Percentiles rank a stretch among this genome's conserved stretches.
Evolutionary conservation across 2,797 vertebrate species (phyloP).

Genomic region (Apogon hyalosoma): DNA sequence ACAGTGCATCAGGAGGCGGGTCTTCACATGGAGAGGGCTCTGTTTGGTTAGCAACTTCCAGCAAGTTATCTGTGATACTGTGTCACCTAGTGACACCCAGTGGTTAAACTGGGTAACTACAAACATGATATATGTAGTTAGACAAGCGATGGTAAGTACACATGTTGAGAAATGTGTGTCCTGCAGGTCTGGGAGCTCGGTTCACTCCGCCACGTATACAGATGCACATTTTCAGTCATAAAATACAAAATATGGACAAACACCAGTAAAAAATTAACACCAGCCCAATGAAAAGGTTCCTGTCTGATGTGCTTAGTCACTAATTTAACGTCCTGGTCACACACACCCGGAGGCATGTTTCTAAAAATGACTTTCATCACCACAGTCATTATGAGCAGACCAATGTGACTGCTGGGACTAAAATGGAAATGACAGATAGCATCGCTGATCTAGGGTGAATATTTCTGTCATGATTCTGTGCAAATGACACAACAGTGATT

Average conservation of each 20-base stretch:
- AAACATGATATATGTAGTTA: not conserved
- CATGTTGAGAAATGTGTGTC: too few species aligned
- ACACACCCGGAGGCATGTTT: slow-evolving; percentile 32
- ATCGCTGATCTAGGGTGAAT: slow-evolving; percentile 2
- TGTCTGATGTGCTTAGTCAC: slow-evolving; percentile 21
- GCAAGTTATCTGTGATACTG: slow-evolving; percentile 1
- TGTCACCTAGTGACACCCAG: slow-evolving; percentile 43
- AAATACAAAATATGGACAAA: slow-evolving; percentile 18
- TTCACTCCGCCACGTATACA: not conserved
- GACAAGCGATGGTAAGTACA: not conserved
- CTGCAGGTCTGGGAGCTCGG: not conserved
- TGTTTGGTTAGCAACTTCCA: not conserved
- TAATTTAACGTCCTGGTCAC: slow-evolving; percentile 12
- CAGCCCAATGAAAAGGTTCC: slow-evolving; percentile 14
- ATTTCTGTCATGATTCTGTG: not conserved
- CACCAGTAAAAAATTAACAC: slow-evolving; percentile 1
- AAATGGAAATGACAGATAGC: slow-evolving; percentile 12
- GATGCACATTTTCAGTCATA: too few species aligned
- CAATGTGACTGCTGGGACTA: slow-evolving; percentile 15
- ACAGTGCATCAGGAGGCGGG: slow-evolving; percentile 43
- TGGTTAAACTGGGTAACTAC: slow-evolving; percentile 43
- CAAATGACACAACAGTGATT: not conserved
- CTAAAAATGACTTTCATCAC: slow-evolving; percentile 20
- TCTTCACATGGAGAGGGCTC: not conserved
- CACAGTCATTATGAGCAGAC: slow-evolving; percentile 14